phyloP scores from a whole-genome alignment of 2,797 vertebrate species.

The Sebastes hopkinsi region DNA sequence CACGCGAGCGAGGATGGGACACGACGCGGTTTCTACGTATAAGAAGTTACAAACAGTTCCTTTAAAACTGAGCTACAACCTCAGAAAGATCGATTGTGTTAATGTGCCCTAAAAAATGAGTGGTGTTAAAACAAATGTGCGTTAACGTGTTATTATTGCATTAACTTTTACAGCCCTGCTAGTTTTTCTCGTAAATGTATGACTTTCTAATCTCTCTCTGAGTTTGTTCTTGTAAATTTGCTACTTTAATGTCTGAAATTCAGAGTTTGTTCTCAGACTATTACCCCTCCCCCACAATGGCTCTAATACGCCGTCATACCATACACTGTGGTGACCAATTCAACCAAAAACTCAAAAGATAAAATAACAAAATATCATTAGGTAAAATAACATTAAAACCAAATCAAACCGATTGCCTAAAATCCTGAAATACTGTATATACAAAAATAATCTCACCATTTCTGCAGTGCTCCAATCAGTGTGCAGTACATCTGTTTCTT shows the following conservation, averaged over 20 bases:
- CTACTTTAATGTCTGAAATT: no score
- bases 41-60: no score
- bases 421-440: slow-evolving; percentile 38
- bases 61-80: no score
- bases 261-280: neutral
- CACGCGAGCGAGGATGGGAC: no score
- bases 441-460: slow-evolving; percentile 41
- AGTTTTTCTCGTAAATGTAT: no score
- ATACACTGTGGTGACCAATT: slow-evolving; percentile 2
- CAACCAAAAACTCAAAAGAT: slow-evolving; percentile 18
- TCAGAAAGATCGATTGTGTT: no score
- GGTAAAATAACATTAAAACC: slow-evolving; percentile 57
- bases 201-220: no score
- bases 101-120: no score
- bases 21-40: no score
- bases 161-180: no score
- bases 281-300: neutral
- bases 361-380: slow-evolving; percentile 22
- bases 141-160: no score
- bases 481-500: slow-evolving; percentile 5
- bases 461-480: slow-evolving; percentile 36
- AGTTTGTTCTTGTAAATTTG: neutral
- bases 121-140: no score
- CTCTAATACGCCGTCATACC: neutral
- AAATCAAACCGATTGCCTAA: slow-evolving; percentile 44